Evolutionary conservation across 23 tunicate species (phyloP), one percentile per base, ranked within the genome.

Genomic region (Pegea sp.): DNA sequence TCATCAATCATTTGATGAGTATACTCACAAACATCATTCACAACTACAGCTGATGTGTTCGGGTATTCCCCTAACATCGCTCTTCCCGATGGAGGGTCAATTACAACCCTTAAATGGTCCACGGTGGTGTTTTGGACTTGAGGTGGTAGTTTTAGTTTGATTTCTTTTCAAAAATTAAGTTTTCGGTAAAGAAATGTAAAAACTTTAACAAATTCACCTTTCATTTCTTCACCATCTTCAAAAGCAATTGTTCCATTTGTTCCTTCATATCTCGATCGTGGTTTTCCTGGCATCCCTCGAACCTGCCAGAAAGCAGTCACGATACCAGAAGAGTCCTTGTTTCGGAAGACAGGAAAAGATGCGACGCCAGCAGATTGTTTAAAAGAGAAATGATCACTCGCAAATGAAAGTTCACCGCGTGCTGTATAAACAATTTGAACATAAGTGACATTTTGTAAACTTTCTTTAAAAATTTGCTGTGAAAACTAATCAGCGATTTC

Each of bases 81-180:
- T 29, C 93, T 63, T 3, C 93, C 81, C 3, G 66, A 43, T 26
- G 75, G 55, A 21, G 97, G 97, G 30, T 88, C 97, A 29, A 88
- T 81, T 18, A 27, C 76, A 11, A 88, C 31, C 22, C 31, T 60
- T 25, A 88, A 76, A 4, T 54, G 18, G 20, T 88, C 97, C 64
- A 28, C 49, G 31, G 59, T 34, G 24, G 22, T 61, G 50, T 53
- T 53, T 33, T 76, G 89, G 3, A 72, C 71, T 22, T 72, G 71
- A 1, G 53, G 44, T 1, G 70, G 70, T 19, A 72, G 60, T 29
- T 72, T 72, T 8, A 72, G 48, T 7, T 50, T 48, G 42, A 72
- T 64, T 13, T 30, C 80, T 72, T 46, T 1, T 51, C 22, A 51
- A 11, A 16, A 13, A 11, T 16, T 13, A n/a, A 51, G 7, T 16